These are phyloP conservation scores for Hirtodrosophila histrioides DNA, from an alignment of 2,888 invertebrate genomes.

Conservation along the genomic window DNA sequence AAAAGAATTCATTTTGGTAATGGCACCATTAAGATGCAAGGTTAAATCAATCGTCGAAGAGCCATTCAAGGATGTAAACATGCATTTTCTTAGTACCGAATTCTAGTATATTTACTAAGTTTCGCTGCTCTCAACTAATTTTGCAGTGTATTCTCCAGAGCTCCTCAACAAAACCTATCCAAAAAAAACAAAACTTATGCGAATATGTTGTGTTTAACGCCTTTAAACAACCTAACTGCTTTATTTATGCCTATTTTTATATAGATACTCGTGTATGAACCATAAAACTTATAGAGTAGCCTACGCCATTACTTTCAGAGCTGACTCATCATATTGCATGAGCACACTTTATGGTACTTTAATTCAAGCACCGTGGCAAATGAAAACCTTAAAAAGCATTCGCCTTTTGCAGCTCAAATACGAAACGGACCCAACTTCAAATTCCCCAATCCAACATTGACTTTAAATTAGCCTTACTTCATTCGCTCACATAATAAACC, in stretches of 20 bases:
- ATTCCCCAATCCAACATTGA: slow-evolving; percentile 57
- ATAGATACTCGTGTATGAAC: neutral
- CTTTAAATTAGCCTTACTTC: slow-evolving; percentile 72
- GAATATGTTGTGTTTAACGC: too few relatives aligned
- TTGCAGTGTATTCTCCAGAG: too few relatives aligned
- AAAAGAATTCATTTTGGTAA: too few relatives aligned
- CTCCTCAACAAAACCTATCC: too few relatives aligned
- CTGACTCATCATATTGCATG: slow-evolving; percentile 18
- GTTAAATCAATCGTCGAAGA: too few relatives aligned
- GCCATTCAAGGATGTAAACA: too few relatives aligned
- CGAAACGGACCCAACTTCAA: neutral
- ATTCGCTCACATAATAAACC: slow-evolving; percentile 62
- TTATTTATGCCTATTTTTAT: neutral
- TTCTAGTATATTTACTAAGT: too few relatives aligned
- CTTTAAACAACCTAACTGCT: too few relatives aligned
- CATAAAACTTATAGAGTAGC: neutral
- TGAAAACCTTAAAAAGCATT: slow-evolving; percentile 4
- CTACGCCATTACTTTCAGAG: slow-evolving; percentile 7
- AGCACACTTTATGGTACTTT: slow-evolving; percentile 1
- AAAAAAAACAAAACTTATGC: too few relatives aligned
- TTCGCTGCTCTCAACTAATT: too few relatives aligned
- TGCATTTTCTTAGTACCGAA: too few relatives aligned
- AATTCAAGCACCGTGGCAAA: slow-evolving; percentile 16
- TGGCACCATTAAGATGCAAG: too few relatives aligned
- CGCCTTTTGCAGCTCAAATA: neutral